Evolutionary conservation across 2,113 vertebrate genomes (phyloP), one percentile per base, ranked within the genome.

Genomic region (Rafetus swinhoei): DNA sequence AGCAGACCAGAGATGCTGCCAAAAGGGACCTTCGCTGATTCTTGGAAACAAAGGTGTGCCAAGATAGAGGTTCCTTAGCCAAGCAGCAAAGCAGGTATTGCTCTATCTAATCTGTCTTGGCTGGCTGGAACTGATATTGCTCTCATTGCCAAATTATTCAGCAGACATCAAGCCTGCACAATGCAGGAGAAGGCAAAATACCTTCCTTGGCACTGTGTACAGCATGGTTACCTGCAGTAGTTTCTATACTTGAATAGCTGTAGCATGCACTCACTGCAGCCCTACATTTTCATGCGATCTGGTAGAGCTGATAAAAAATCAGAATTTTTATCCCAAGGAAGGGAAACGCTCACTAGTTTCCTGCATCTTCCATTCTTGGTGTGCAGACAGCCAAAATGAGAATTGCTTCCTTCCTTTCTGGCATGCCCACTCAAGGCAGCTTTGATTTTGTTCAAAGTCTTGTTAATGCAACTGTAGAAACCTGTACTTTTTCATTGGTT

Each of bases 381-480:
- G 25, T 25, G 1, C 11, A 27, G 25, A 25, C 11, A 27, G 25
- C 59, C n/a, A 72, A 72, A 45, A n/a, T 35, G 29, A 35, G 18
- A 27, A 27, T 13, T 35, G 13, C 65, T 72, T 76, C 22, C 74
- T 76, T 76, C 14, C 22, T 45, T 76, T 76, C 72, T 45, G 12
- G 11, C 6, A 24, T 39, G 9, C 19, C 24, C 22, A 76, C 22
- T 39, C 35, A 88, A 90, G 86, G 5, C 24, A 87, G 57, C 84
- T 13, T 57, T 86, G 92, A 56, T 90, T 91, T 83, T 93, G 90
- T 88, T 88, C 86, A 87, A 86, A 88, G 22, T 45, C 45, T 77
- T 24, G 13, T 50, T 39, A 50, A 50, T 11, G 3, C 50, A 45
- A 24, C 74, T 14, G 39, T 45, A 25, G 39, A 77, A 77, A 77